Base-by-base conservation (phyloP, 35 echinoderm and acorn worm genomes). In the Heliocidaris tuberculata region DNA sequence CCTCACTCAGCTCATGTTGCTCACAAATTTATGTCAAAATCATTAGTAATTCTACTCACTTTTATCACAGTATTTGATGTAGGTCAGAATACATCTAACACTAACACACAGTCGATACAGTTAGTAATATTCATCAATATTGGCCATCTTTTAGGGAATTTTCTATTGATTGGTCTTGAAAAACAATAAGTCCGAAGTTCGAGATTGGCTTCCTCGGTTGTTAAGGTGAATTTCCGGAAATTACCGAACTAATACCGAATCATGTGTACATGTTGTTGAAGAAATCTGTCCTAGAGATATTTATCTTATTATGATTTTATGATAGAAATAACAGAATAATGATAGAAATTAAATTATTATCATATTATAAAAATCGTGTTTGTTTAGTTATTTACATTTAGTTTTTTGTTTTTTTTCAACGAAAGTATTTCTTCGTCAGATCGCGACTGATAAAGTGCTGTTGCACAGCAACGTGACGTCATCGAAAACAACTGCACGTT, bases 191-290 rank as follows among this genome's bases (percentile, higher is more conserved):
- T 56, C 52, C 52, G 65, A 78, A 27, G 24, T 27, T 19, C 65
- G 65, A n/a, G 7, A 78, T 7, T n/a, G 21, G 65, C 65, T 78
- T 78, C 91, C 9, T 93, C 48, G 91, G 94, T 95, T 90, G 94
- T 90, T 90, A 95, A 54, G 94, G 94, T 95, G 94, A 95, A 92
- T 85, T 85, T 95, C 94, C 94, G 94, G 90, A 95, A 92, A 59
- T 90, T 65, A 8, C 87, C 94, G 94, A 92, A 92, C 71, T 30
- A 92, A 35, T 19, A 24, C 17, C 56, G 48, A 95, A 92, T 42
- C 21, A 21, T 50, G 12, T 48, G 5, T 94, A 30, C 85, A 35
- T 10, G 2, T 89, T 32, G 32, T 89, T 32, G 32, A 30, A 6
- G 32, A 30, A 89, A 30, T 89, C 2, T 35, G 31, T 42, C 35